Conservation (phyloP, 2,113 vertebrate genomes). For the Leptosomus discolor region DNA sequence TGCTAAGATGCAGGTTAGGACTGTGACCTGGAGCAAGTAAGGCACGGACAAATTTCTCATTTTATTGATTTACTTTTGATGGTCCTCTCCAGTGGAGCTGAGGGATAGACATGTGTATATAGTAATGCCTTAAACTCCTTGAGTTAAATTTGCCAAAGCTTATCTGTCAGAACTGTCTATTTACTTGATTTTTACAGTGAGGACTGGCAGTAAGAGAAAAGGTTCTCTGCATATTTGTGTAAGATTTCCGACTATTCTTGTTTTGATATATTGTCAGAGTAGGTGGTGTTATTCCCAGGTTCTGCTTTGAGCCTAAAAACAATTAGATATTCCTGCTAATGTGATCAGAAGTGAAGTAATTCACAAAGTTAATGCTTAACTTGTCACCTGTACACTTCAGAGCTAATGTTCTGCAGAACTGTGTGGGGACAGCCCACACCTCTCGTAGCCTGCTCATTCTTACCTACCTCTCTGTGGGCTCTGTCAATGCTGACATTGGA, state of each 20-base stretch:
- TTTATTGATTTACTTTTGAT: background rate
- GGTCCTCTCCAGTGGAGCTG: background rate
- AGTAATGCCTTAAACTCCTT: background rate
- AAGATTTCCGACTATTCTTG: background rate
- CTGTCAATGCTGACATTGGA: background rate
- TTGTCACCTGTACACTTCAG: background rate
- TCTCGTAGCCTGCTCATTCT: background rate
- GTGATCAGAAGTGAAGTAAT: background rate
- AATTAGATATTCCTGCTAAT: background rate
- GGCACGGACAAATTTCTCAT: background rate
- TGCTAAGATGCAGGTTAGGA: background rate
- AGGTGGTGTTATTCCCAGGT: background rate
- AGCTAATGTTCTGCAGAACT: background rate
- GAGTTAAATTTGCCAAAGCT: background rate
- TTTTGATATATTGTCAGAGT: background rate
- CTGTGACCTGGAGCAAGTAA: background rate
- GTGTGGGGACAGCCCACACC: background rate
- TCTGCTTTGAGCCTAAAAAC: background rate
- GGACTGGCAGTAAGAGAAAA: background rate
- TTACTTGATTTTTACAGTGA: background rate
- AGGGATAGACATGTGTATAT: background rate
- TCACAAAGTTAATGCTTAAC: slow-evolving; percentile 3
- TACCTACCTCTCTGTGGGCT: background rate
- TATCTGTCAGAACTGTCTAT: background rate
- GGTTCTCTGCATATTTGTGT: background rate